phyloP scores from a whole-genome alignment of 2,113 vertebrate genomes.

The Pteropus alecto region DNA sequence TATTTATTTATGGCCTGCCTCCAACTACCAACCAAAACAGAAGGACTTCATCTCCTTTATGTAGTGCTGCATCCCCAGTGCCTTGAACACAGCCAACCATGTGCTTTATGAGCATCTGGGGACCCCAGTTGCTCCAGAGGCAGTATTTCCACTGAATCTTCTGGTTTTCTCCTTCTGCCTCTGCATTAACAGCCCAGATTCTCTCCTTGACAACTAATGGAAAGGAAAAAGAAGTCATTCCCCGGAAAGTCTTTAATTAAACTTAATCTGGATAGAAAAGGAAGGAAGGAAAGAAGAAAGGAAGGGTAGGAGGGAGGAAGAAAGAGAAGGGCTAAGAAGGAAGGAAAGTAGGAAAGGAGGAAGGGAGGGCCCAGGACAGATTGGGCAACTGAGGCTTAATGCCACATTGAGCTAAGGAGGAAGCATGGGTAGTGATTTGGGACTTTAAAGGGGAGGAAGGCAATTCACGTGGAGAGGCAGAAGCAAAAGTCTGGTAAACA shows the following conservation, averaged over 20 bases:
- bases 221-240: neutral
- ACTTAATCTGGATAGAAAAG: neutral
- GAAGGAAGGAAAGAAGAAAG: neutral
- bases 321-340: neutral
- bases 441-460: neutral
- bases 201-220: neutral
- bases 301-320: neutral
- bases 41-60: neutral
- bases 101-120: neutral
- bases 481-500: neutral
- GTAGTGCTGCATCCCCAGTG: neutral
- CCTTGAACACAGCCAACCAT: neutral
- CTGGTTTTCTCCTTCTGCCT: neutral
- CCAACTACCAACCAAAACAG: neutral
- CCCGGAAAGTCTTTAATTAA: neutral
- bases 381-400: neutral
- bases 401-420: neutral
- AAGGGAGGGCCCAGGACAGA: neutral
- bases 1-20: neutral
- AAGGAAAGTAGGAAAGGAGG: too few relatives aligned
- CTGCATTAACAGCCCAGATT: neutral
- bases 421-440: neutral
- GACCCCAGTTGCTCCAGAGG: neutral
- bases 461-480: neutral
- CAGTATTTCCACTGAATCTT: neutral